Evolutionary conservation across 2,113 vertebrate genomes (phyloP).

Genomic region (Danio rerio): DNA sequence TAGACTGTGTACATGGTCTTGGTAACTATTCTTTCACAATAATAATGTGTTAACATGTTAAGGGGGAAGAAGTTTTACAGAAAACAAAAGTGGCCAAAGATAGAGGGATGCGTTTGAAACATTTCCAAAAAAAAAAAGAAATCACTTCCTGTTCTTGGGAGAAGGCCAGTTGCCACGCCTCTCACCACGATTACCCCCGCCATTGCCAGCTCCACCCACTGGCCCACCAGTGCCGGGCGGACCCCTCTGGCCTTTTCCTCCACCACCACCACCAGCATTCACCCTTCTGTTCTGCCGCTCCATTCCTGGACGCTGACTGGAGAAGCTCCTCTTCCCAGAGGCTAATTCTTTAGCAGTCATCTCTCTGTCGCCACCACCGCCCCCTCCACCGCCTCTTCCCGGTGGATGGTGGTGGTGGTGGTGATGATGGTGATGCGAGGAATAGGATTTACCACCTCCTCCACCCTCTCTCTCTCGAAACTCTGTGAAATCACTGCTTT

Average conservation of each 20-base stretch:
- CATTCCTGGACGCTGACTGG: slow-evolving; percentile 90
- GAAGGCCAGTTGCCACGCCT: slow-evolving; percentile 88
- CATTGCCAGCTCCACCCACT: slow-evolving; percentile 69
- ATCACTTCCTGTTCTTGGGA: slow-evolving; percentile 88
- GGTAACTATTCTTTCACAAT: slow-evolving; percentile 68
- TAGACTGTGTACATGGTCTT: slow-evolving; percentile 69
- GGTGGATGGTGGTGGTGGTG: slow-evolving; percentile 71
- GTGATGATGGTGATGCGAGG: slow-evolving; percentile 73
- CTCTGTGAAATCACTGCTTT: slow-evolving; percentile 94
- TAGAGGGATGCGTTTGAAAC: slow-evolving; percentile 66
- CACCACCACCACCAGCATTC: slow-evolving; percentile 75
- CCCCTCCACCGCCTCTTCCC: slow-evolving; percentile 63
- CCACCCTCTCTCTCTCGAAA: slow-evolving; percentile 80
- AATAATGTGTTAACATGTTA: slow-evolving; percentile 69
- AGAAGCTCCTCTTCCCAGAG: slow-evolving; percentile 89
- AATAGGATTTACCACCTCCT: slow-evolving; percentile 64
- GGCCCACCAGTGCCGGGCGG: slow-evolving; percentile 70
- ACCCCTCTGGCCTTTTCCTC: slow-evolving; percentile 75
- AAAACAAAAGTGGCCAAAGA: slow-evolving; percentile 57
- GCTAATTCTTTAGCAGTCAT: slow-evolving; percentile 73
- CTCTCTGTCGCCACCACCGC: slow-evolving; percentile 75
- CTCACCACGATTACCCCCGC: slow-evolving; percentile 77
- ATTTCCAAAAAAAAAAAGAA: slow-evolving; percentile 60
- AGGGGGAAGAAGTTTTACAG: slow-evolving; percentile 57
- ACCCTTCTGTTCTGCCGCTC: slow-evolving; percentile 88